Evolutionary conservation across 2,797 vertebrate genomes (phyloP).

Genomic region (Gymnoscopelus braueri): DNA sequence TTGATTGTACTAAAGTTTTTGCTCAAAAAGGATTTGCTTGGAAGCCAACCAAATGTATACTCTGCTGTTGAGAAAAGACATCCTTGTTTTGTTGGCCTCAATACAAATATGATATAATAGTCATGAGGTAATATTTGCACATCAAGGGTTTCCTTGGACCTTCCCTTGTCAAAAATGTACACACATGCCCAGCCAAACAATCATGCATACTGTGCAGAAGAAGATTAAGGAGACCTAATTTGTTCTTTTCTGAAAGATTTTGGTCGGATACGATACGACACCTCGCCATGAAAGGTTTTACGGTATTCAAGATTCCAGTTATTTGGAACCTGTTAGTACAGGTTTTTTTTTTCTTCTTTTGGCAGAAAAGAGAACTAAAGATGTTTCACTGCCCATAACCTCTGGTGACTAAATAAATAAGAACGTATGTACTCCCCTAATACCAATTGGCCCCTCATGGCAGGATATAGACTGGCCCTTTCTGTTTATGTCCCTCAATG

Average conservation of each 20-base stretch:
- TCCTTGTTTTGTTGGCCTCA: conserved; percentile 83
- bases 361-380: conserved; percentile 27
- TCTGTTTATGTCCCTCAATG: conserved; percentile 52
- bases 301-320: conserved; percentile 59
- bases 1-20: conserved; percentile 88
- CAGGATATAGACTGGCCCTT: conserved; percentile 67
- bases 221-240: conserved; percentile 25
- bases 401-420: conserved; percentile 77
- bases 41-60: conserved; percentile 84
- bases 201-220: conserved; percentile 74
- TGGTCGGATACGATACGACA: conserved; percentile 30
- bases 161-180: conserved; percentile 75
- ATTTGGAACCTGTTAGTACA: too few relatives aligned
- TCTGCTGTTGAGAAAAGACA: conserved; percentile 83
- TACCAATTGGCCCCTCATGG: conserved; percentile 57
- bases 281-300: conserved; percentile 36
- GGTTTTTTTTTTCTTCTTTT: too few relatives aligned
- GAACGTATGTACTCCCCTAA: conserved; percentile 90
- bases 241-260: conserved; percentile 16
- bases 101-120: conserved; percentile 90
- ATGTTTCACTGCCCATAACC: conserved; percentile 38
- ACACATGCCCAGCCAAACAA: conserved; percentile 70
- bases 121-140: conserved; percentile 99
- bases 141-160: conserved; percentile 83
- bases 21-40: conserved; percentile 73